Percentiles rank a stretch among this genome's conserved stretches.
Conservation (phyloP, 2,888 invertebrate species). For the Apotomis turbidana region DNA sequence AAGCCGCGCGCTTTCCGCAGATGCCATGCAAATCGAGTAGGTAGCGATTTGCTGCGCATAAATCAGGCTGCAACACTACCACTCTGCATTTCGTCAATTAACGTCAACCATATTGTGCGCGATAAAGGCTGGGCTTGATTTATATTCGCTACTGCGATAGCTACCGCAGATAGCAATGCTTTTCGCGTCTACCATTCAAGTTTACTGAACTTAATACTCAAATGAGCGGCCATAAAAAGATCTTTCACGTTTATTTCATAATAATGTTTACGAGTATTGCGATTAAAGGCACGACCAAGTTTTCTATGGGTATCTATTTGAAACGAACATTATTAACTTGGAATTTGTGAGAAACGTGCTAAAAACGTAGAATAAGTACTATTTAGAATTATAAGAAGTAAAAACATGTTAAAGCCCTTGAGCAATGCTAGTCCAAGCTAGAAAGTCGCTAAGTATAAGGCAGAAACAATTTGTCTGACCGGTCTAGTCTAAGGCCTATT, state of each 20-base stretch:
- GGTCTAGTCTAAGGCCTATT: constrained; percentile 51
- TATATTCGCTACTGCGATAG: constrained; percentile 52
- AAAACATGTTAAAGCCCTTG: not conserved
- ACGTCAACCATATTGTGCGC: constrained; percentile 65
- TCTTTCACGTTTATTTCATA: not conserved
- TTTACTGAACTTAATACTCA: constrained; percentile 19
- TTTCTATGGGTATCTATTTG: not conserved
- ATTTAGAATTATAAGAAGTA: not conserved
- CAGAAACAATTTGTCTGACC: constrained; percentile 61
- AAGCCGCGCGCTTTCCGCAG: constrained; percentile 72
- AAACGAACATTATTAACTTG: not conserved
- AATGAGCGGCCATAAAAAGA: constrained; percentile 5
- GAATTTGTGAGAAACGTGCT: not conserved
- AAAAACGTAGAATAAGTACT: not conserved
- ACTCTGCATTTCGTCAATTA: constrained; percentile 72
- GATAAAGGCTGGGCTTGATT: constrained; percentile 56
- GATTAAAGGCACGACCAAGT: not conserved
- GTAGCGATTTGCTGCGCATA: constrained; percentile 69
- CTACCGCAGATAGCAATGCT: constrained; percentile 46
- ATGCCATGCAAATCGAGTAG: constrained; percentile 75
- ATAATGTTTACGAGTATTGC: not conserved
- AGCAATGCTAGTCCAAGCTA: constrained; percentile 45
- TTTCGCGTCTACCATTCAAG: constrained; percentile 46
- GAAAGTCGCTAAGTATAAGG: no score
- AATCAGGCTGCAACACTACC: constrained; percentile 59